Percentiles rank a stretch among this genome's conserved stretches.
phyloP scores from a whole-genome alignment of 2,888 invertebrate species.

The Glaucopsyche alexis region DNA sequence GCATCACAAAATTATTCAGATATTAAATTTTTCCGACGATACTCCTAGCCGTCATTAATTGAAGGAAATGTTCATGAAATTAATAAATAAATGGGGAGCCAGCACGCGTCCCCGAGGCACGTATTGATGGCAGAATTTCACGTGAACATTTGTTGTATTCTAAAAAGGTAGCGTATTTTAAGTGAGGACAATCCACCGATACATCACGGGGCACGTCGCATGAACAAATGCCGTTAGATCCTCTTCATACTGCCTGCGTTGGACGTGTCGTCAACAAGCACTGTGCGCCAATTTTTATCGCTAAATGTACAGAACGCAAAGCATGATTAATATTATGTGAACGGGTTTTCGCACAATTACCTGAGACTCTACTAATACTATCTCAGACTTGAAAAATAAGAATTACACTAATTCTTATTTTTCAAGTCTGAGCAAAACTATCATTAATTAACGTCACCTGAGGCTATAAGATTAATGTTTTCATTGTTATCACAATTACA shows the following conservation, averaged over 20 bases:
- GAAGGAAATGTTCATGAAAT: slow-evolving; percentile 21
- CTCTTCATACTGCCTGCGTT: slow-evolving; percentile 10
- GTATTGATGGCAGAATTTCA: slow-evolving; percentile 28
- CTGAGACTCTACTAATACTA: too few species aligned
- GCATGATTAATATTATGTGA: too few species aligned
- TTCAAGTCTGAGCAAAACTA: too few species aligned
- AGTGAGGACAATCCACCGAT: slow-evolving; percentile 29
- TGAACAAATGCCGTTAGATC: slow-evolving; percentile 26
- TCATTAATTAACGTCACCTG: too few species aligned
- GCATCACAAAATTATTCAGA: not conserved
- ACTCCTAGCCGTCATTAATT: slow-evolving; percentile 22
- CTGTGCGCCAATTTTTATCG: not conserved
- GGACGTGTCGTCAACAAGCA: not conserved
- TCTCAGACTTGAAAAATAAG: too few species aligned
- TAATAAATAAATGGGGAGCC: slow-evolving; percentile 25
- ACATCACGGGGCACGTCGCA: slow-evolving; percentile 25
- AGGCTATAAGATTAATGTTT: too few species aligned
- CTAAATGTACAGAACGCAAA: not conserved
- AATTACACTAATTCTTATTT: too few species aligned
- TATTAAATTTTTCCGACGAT: slow-evolving; percentile 14
- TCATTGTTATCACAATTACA: too few species aligned
- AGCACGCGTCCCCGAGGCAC: slow-evolving; percentile 24
- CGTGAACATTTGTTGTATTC: slow-evolving; percentile 29
- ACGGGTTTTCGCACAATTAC: too few species aligned
- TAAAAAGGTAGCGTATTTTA: slow-evolving; percentile 28